Conservation (phyloP, 2,888 invertebrate genomes). For the Agrenia bidenticulata region DNA sequence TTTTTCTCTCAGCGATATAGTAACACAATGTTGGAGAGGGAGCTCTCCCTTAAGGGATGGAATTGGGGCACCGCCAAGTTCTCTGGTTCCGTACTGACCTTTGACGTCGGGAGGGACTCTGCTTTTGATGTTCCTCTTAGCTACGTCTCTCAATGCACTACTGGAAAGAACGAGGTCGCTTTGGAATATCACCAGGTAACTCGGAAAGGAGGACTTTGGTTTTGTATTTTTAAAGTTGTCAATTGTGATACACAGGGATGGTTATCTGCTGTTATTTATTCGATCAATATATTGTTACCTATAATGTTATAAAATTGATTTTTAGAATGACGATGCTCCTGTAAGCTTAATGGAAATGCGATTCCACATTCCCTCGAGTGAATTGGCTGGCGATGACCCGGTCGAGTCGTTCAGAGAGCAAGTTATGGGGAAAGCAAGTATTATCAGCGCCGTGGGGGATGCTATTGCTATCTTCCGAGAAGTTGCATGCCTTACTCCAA, state of each 20-base stretch:
- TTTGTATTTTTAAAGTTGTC: constrained; percentile 6
- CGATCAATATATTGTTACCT: no score
- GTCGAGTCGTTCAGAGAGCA: constrained; percentile 96
- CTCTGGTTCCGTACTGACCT: constrained; percentile 79
- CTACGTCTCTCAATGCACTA: constrained; percentile 93
- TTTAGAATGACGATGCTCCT: constrained; percentile 93
- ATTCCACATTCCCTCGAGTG: constrained; percentile 92
- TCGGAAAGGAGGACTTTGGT: no score
- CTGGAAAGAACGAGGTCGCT: constrained; percentile 97
- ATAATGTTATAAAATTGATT: constrained; percentile 43
- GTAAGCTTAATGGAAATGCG: constrained; percentile 96
- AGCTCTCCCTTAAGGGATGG: constrained; percentile 94
- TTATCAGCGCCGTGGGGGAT: constrained; percentile 96
- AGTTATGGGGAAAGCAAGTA: constrained; percentile 95
- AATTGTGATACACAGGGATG: not conserved
- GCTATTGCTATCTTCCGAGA: constrained; percentile 96
- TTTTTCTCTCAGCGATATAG: constrained; percentile 82
- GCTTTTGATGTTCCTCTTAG: constrained; percentile 95
- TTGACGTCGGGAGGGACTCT: constrained; percentile 72
- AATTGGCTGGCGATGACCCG: constrained; percentile 84
- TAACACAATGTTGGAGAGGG: constrained; percentile 85
- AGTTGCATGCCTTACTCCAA: constrained; percentile 96
- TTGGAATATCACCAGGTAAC: constrained; percentile 91
- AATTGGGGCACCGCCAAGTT: constrained; percentile 98
- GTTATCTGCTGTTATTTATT: no score